Conservation (phyloP, 2,113 vertebrate genomes). For the Sceloporus tristichus region DNA sequence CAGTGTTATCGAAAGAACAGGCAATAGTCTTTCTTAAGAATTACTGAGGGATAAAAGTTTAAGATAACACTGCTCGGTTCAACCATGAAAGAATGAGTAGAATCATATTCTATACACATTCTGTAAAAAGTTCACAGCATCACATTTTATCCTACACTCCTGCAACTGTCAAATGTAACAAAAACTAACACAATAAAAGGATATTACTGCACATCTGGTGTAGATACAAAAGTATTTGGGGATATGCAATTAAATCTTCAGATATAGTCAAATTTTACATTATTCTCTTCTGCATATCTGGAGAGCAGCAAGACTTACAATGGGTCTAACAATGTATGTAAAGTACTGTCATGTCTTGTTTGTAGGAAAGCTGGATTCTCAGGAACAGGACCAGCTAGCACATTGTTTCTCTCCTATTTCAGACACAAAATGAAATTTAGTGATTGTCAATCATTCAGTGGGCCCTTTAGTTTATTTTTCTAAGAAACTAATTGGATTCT, state of each 20-base stretch:
- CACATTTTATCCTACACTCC: too few relatives aligned
- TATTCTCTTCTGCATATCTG: neutral
- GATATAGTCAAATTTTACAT: neutral
- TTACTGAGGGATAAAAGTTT: too few relatives aligned
- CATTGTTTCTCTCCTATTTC: neutral
- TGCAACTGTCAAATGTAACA: neutral
- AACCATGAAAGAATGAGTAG: too few relatives aligned
- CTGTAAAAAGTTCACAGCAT: too few relatives aligned
- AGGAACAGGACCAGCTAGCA: neutral
- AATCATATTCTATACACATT: too few relatives aligned
- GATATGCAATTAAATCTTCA: neutral
- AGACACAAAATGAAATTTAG: neutral
- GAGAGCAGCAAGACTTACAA: neutral
- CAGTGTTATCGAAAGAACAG: too few relatives aligned
- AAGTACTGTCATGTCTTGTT: neutral
- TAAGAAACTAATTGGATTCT: neutral
- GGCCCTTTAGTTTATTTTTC: neutral
- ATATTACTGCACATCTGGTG: neutral
- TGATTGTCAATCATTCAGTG: neutral
- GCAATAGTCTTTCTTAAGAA: too few relatives aligned
- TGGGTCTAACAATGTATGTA: neutral
- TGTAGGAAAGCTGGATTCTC: neutral
- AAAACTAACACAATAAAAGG: neutral
- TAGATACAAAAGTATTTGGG: neutral
- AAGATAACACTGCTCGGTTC: too few relatives aligned